Evolutionary conservation across 2,113 vertebrate genomes (phyloP).

Genomic region (Lepus americanus): DNA sequence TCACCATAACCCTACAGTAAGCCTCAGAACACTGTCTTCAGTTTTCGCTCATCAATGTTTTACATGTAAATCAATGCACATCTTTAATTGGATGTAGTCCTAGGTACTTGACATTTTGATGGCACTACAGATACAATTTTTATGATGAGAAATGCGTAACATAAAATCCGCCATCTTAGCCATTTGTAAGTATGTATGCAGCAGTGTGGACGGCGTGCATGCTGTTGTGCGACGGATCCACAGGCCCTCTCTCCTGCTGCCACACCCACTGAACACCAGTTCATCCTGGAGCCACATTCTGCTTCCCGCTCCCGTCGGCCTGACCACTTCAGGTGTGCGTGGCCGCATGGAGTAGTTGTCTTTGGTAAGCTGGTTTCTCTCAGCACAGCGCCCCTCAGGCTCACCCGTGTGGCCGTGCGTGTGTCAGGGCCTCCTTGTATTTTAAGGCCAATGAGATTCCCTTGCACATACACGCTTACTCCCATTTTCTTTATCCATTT

Average conservation of each 20-base stretch:
- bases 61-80: neutral
- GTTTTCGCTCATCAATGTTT: neutral
- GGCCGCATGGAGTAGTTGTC: neutral
- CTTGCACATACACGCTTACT: no score
- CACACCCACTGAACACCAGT: neutral
- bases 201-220: neutral
- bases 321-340: neutral
- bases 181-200: neutral
- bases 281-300: no score
- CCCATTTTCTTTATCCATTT: neutral
- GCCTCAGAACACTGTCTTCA: neutral
- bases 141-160: neutral
- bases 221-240: neutral
- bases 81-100: neutral
- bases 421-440: neutral
- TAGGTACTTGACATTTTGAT: constrained; percentile 39
- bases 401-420: neutral
- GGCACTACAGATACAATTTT: neutral
- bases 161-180: neutral
- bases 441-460: neutral
- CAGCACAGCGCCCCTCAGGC: neutral
- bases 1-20: neutral
- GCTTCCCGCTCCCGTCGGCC: neutral
- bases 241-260: neutral
- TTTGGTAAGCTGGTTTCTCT: neutral